Conservation (phyloP, 2,797 vertebrate species). For the Eutrigla gurnardus region DNA sequence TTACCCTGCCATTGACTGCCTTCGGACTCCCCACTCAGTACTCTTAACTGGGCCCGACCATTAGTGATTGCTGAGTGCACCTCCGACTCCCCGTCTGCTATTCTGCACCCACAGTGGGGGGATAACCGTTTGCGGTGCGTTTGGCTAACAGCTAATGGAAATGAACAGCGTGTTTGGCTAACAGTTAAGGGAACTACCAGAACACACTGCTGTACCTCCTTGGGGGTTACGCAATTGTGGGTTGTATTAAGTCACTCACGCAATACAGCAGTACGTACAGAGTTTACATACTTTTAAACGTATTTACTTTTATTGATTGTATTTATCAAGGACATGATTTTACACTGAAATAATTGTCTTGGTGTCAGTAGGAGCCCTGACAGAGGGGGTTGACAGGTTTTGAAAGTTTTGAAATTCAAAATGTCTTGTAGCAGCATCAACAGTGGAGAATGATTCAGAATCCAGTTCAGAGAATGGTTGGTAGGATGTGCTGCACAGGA, state of each 20-base stretch:
- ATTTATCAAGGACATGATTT: not conserved
- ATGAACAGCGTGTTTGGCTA: no score
- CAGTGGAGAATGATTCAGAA: not conserved
- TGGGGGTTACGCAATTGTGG: not conserved
- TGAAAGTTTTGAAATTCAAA: not conserved
- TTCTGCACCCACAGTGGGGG: no score
- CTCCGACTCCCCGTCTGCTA: no score
- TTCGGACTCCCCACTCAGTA: no score
- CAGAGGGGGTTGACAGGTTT: not conserved
- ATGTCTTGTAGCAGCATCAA: slow-evolving; percentile 1
- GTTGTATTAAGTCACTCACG: not conserved
- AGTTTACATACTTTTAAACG: no score
- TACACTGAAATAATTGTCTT: not conserved
- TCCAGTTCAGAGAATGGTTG: not conserved
- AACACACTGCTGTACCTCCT: no score
- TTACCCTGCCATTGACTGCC: no score
- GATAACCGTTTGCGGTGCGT: no score
- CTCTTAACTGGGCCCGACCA: no score
- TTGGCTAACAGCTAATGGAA: no score
- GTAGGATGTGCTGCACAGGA: not conserved
- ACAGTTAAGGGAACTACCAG: no score
- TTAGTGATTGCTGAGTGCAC: no score
- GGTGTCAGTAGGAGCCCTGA: not conserved
- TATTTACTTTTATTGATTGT: not conserved
- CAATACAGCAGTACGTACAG: not conserved